Evolutionary conservation across 2,888 invertebrate species (phyloP).

Genomic region (Leptopilina syphax): DNA sequence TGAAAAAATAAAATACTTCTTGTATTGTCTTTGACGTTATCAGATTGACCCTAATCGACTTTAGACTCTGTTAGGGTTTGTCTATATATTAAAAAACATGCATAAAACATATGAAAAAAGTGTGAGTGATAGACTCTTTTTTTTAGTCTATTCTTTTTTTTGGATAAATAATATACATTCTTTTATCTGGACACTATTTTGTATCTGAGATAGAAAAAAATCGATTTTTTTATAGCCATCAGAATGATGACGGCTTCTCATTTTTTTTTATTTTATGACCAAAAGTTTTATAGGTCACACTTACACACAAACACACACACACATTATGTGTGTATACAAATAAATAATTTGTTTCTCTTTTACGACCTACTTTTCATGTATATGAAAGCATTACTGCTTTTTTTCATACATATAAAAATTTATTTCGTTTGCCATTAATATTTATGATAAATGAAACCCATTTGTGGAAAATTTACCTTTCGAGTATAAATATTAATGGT

Average conservation of each 20-base stretch:
- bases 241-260: constrained; percentile 1
- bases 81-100: background rate
- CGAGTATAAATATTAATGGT: no score
- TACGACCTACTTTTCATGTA: no score
- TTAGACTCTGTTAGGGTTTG: constrained; percentile 1
- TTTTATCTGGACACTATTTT: constrained; percentile 16
- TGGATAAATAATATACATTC: no score
- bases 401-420: no score
- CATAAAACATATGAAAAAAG: constrained; percentile 21
- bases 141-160: no score
- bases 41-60: constrained; percentile 22
- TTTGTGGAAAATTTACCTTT: no score
- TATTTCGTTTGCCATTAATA: no score
- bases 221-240: background rate
- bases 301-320: no score
- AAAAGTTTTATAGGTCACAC: background rate
- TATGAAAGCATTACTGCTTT: no score
- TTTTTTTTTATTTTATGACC: background rate
- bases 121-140: background rate
- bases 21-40: background rate
- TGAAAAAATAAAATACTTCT: background rate
- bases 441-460: no score
- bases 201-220: background rate
- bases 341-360: no score
- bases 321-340: background rate